Conservation (phyloP, 1,140 invertebrate species). For the Drosophila equinoxialis region DNA sequence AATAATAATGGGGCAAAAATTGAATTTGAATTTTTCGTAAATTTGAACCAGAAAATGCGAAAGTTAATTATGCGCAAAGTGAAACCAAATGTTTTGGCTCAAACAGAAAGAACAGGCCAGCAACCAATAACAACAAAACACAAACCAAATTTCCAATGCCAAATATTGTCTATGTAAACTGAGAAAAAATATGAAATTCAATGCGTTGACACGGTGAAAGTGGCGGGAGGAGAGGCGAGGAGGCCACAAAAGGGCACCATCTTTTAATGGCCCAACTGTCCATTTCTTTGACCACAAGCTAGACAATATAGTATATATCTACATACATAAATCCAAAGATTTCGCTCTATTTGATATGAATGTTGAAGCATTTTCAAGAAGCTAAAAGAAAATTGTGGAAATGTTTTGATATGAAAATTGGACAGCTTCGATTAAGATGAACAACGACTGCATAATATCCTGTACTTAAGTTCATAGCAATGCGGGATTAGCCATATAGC, state of each 20-base stretch:
- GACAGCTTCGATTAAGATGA: not conserved
- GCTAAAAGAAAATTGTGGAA: constrained; percentile 52
- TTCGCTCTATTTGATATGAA: constrained; percentile 48
- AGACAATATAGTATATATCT: constrained; percentile 20
- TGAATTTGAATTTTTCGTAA: constrained; percentile 32
- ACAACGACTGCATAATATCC: not conserved
- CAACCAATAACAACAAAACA: constrained; percentile 4
- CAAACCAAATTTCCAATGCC: constrained; percentile 43
- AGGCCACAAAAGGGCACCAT: not conserved
- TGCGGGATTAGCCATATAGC: too few relatives aligned
- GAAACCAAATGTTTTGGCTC: constrained; percentile 64
- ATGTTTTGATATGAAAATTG: constrained; percentile 33
- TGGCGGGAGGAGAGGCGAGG: too few relatives aligned
- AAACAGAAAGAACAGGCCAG: constrained; percentile 13
- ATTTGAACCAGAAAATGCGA: constrained; percentile 32
- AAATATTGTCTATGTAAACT: constrained; percentile 54
- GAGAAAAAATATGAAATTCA: constrained; percentile 50
- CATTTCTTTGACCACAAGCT: constrained; percentile 19
- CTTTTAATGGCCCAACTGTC: constrained; percentile 57
- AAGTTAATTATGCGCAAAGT: constrained; percentile 65
- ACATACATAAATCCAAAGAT: constrained; percentile 48
- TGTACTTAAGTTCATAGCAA: too few relatives aligned
- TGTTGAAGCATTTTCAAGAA: constrained; percentile 50
- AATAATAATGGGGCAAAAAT: constrained; percentile 31
- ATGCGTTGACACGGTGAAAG: constrained; percentile 23